phyloP scores from a whole-genome alignment of 2,113 vertebrate species.

The Rhadina sibilatrix region DNA sequence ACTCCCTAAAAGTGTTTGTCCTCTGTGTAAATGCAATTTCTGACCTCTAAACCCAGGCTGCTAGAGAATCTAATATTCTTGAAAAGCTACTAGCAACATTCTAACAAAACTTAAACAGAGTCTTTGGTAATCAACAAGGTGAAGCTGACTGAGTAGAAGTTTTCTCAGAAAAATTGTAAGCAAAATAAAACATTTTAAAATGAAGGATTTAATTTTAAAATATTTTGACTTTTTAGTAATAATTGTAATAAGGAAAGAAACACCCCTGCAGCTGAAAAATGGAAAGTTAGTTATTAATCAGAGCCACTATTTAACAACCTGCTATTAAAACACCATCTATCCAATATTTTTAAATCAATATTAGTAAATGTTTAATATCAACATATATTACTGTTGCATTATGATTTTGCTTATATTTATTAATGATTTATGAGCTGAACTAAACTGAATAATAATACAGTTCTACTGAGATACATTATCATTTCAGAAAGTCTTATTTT shows the following conservation, averaged over 20 bases:
- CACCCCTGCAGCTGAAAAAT: not conserved
- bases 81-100: not conserved
- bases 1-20: not conserved
- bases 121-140: fast-evolving
- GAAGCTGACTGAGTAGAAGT: not conserved
- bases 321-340: not conserved
- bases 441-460: not conserved
- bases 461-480: not conserved
- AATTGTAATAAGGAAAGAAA: not conserved
- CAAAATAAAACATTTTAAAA: not conserved
- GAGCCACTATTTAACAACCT: not conserved
- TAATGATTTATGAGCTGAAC: not conserved
- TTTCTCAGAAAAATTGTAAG: not conserved
- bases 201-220: not conserved
- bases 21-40: not conserved
- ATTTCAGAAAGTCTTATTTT: not conserved
- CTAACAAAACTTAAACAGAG: not conserved
- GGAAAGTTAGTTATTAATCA: not conserved
- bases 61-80: not conserved
- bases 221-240: not conserved
- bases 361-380: not conserved
- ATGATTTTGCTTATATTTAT: not conserved
- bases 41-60: not conserved
- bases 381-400: not conserved
- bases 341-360: not conserved